These are phyloP conservation scores for Neosalanx taihuensis DNA, from an alignment of 2,797 vertebrate species.

Conservation along the genomic window DNA sequence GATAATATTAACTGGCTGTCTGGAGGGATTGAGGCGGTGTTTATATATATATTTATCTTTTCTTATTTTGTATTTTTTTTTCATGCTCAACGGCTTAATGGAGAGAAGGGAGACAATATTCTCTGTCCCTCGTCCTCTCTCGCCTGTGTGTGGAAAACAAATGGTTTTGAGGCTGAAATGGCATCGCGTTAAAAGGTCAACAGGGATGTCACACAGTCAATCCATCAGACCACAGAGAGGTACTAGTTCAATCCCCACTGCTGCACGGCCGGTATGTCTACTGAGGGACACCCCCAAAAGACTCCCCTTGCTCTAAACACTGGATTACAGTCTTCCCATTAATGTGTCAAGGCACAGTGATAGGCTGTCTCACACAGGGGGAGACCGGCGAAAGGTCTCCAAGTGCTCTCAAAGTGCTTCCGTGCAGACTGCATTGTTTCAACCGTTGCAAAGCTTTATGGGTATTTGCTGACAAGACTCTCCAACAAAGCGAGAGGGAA, in stretches of 20 bases:
- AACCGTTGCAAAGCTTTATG: not conserved
- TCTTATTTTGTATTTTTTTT: too few relatives aligned
- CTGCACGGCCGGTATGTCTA: slow-evolving; percentile 35
- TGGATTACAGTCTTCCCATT: slow-evolving; percentile 39
- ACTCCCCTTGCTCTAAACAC: slow-evolving; percentile 39
- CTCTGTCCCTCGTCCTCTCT: slow-evolving; percentile 52
- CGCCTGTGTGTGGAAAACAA: slow-evolving; percentile 46
- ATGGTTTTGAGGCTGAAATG: slow-evolving; percentile 48
- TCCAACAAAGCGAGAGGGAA: not conserved
- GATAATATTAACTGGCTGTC: slow-evolving; percentile 51
- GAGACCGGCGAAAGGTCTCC: slow-evolving; percentile 10
- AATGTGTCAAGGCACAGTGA: slow-evolving; percentile 37
- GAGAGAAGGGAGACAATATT: slow-evolving; percentile 54
- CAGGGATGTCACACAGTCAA: slow-evolving; percentile 56
- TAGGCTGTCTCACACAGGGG: slow-evolving; percentile 15
- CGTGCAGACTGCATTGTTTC: not conserved
- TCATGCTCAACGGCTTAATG: slow-evolving; percentile 49
- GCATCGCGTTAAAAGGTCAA: slow-evolving; percentile 60
- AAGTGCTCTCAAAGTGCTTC: slow-evolving; percentile 20
- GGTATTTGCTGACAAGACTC: not conserved
- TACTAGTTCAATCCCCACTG: slow-evolving; percentile 33
- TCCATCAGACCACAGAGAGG: slow-evolving; percentile 51
- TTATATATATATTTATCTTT: not conserved
- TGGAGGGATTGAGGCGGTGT: slow-evolving; percentile 18
- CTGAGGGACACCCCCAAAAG: not conserved